Evolutionary conservation across 1,140 invertebrate genomes (phyloP).

Genomic region (Rhizoglyphus robini): DNA sequence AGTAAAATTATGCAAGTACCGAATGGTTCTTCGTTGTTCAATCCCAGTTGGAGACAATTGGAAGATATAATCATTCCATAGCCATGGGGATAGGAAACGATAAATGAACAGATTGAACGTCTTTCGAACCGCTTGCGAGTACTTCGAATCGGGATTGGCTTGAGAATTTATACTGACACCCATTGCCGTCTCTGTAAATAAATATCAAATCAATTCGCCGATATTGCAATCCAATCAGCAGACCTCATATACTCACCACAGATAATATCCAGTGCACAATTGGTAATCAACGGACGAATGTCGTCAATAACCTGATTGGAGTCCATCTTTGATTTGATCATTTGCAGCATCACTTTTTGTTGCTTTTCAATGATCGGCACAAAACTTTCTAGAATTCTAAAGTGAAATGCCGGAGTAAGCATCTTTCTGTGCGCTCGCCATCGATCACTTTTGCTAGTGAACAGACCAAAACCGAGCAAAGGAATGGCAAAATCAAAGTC

Average conservation of each 20-base stretch:
- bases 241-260: conserved; percentile 39
- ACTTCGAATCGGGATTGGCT: conserved; percentile 49
- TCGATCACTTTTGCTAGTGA: conserved; percentile 57
- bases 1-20: conserved; percentile 17
- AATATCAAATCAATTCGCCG: not conserved
- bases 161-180: conserved; percentile 55
- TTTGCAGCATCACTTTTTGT: conserved; percentile 34
- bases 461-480: conserved; percentile 69
- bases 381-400: conserved; percentile 70
- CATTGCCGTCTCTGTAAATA: conserved; percentile 58
- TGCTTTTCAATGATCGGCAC: conserved; percentile 65
- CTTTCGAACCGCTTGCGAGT: conserved; percentile 46
- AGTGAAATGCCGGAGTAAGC: too few relatives aligned
- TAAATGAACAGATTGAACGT: conserved; percentile 6
- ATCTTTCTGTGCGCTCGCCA: conserved; percentile 62
- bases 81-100: conserved; percentile 19
- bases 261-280: conserved; percentile 74
- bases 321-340: too few relatives aligned
- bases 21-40: conserved; percentile 12
- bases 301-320: conserved; percentile 34
- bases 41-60: not conserved
- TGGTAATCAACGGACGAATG: conserved; percentile 56
- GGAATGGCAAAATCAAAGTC: conserved; percentile 55
- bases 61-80: conserved; percentile 20
- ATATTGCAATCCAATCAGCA: too few relatives aligned